Conservation (phyloP, 2,797 vertebrate genomes). For the Oreonectes daqikongensis region DNA sequence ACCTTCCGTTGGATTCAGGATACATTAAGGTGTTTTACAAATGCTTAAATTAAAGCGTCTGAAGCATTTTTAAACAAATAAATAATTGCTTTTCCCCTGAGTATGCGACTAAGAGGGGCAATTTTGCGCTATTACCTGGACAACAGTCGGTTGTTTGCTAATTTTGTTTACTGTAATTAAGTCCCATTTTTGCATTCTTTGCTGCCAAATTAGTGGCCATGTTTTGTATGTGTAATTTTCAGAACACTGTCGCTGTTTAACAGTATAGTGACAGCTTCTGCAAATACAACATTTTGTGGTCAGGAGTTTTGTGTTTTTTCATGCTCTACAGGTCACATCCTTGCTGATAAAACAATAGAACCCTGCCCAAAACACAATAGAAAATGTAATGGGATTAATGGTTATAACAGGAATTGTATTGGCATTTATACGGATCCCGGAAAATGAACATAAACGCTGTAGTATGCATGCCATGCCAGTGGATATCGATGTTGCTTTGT, state of each 20-base stretch:
- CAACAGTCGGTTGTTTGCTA: background rate
- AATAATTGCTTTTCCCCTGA: background rate
- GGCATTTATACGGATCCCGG: no score
- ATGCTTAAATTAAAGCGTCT: background rate
- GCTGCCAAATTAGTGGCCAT: slow-evolving; percentile 11
- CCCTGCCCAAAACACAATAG: no score
- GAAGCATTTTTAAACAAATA: background rate
- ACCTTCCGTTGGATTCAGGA: background rate
- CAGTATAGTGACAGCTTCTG: slow-evolving; percentile 30
- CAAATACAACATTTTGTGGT: slow-evolving; percentile 1
- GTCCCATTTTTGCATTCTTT: slow-evolving; percentile 5
- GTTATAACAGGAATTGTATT: no score
- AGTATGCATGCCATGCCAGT: no score
- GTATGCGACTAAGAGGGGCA: background rate
- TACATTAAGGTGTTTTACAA: background rate
- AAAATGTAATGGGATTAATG: no score
- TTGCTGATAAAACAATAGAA: no score
- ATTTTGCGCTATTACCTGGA: background rate
- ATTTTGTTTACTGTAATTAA: slow-evolving; percentile 44
- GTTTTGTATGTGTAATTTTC: slow-evolving; percentile 10
- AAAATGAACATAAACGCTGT: no score
- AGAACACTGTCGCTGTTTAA: slow-evolving; percentile 13
- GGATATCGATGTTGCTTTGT: no score
- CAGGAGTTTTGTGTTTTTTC: background rate
- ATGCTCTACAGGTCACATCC: background rate